Conservation (phyloP, 1,140 invertebrate genomes). For the Conus ventricosus region DNA sequence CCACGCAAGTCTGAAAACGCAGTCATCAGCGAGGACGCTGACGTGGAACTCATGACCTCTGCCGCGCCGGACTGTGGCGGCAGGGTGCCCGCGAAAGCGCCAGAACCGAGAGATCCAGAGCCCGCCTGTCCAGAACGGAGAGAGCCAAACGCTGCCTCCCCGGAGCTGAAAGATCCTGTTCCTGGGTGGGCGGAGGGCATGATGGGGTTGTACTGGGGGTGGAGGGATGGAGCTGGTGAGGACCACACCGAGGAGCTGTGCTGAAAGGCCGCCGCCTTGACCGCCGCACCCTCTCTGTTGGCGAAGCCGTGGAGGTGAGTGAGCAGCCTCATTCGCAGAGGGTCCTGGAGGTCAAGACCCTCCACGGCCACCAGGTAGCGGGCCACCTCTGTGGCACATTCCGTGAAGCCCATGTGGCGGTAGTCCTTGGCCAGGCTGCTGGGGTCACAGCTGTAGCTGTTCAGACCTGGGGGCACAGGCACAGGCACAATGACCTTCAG, state of each 20-base stretch:
- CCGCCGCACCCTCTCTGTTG: conserved; percentile 83
- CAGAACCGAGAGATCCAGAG: neutral
- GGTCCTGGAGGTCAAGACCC: conserved; percentile 96
- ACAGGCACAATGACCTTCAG: neutral
- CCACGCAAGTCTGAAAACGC: too few species aligned
- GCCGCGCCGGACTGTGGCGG: too few species aligned
- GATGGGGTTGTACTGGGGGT: neutral
- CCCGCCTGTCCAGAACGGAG: neutral
- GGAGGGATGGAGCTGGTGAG: neutral
- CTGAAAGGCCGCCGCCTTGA: conserved; percentile 54
- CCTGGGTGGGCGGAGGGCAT: neutral
- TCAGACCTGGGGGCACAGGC: conserved; percentile 55
- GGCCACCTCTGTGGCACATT: conserved; percentile 95
- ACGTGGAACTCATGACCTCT: too few species aligned
- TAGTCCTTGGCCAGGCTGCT: conserved; percentile 92
- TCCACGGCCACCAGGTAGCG: conserved; percentile 95
- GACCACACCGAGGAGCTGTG: neutral
- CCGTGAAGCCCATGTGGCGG: conserved; percentile 95
- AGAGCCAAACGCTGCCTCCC: too few species aligned
- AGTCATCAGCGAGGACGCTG: too few species aligned
- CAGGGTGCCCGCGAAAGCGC: neutral
- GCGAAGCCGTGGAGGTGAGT: conserved; percentile 86
- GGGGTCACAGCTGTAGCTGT: conserved; percentile 70
- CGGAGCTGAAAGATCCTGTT: neutral
- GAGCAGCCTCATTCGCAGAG: conserved; percentile 90